Base-by-base conservation (phyloP, 2,888 invertebrate species). In the Fragum fragum region DNA sequence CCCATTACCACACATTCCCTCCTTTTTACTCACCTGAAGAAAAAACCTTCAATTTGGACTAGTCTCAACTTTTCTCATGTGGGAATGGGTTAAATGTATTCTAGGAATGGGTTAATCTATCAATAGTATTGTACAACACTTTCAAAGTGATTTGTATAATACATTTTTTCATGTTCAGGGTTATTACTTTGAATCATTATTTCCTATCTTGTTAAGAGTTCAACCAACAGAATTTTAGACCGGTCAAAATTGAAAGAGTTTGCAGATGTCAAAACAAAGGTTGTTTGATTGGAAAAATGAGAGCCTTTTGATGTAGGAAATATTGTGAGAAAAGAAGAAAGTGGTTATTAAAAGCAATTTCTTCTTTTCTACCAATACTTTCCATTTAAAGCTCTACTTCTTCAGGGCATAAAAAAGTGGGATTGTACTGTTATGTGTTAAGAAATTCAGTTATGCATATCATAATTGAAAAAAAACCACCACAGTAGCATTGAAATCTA, bases 241-340 rank as follows among this genome's bases (percentile, higher is more conserved):
- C 21, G 21, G 18, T 55, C 21, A 11, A 21, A 55, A 55, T 55
- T 55, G n/a, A 5, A 21, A 55, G 23, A 11, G 18, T 23, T n/a
- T 55, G 55, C 6, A 55, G 6, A 7, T 21, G 21, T 2, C 1
- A 1, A 21, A 6, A 18, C 16, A 55, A 55, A 55, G 16, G 3
- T 55, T 21, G 21, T 55, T 55, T 7, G 1, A 55, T n/a, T 55
- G 1, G n/a, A 2, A 21, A 55, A 1, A 21, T n/a, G 21, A n/a
- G 21, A 55, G 23, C 16, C 1, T 1, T 21, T n/a, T 11, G 1
- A 9, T 6, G 16, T 2, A 21, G 55, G 21, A 55, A 55, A 55
- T 21, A 55, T 55, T 55, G 55, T n/a, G 55, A 23, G 55, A 55
- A 55, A 7, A 55, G 55, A 23, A 55, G 55, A 55, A 55, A n/a